Evolutionary conservation across 2,113 vertebrate genomes (phyloP).

Genomic region (Tonatia bakeri): DNA sequence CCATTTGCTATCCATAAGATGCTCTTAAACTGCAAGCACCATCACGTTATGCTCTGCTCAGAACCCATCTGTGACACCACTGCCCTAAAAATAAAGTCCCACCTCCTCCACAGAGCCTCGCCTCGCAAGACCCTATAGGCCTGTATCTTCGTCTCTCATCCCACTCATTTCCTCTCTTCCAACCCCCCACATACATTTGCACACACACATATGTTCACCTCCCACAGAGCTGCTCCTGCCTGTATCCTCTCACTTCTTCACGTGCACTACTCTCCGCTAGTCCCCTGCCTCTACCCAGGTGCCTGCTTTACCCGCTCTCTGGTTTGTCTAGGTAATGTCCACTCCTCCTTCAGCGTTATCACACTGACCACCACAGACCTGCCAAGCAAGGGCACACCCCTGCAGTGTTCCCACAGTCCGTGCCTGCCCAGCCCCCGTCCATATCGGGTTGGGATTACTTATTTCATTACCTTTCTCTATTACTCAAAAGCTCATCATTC

Average conservation of each 20-base stretch:
- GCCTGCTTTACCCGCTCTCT: not conserved
- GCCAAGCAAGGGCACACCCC: not conserved
- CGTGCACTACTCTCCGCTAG: not conserved
- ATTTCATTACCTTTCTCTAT: not conserved
- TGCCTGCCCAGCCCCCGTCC: rapidly evolving
- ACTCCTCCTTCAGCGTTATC: not conserved
- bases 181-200: not conserved
- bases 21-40: not conserved
- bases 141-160: not conserved
- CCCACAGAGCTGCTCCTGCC: rapidly evolving
- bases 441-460: not conserved
- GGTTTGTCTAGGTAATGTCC: not conserved
- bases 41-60: rapidly evolving
- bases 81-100: not conserved
- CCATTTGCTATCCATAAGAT: not conserved
- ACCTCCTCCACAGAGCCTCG: not conserved
- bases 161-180: not conserved
- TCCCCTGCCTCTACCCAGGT: not conserved
- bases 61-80: not conserved
- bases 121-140: not conserved
- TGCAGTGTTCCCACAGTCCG: not conserved
- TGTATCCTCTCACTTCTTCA: not conserved
- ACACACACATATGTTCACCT: not conserved
- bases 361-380: not conserved
- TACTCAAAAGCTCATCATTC: not conserved